Evolutionary conservation across 2,888 invertebrate genomes (phyloP).

Genomic region (Habrosyne pyritoides): DNA sequence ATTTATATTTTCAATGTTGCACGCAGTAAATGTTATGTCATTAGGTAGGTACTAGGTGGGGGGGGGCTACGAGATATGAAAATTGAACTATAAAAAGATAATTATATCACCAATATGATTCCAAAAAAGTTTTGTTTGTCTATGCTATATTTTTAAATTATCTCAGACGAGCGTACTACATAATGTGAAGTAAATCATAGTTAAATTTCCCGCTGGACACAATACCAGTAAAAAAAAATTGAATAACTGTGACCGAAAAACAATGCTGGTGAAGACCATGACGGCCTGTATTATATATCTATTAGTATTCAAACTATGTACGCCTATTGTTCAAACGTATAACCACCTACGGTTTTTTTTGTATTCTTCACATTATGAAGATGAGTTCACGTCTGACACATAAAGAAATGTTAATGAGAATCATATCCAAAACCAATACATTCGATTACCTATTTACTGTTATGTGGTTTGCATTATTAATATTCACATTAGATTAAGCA

Average conservation of each 20-base stretch:
- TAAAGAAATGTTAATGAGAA: slow-evolving; percentile 55
- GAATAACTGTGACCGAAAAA: slow-evolving; percentile 3
- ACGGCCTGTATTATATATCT: slow-evolving; percentile 38
- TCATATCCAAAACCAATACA: slow-evolving; percentile 37
- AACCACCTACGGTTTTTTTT: slow-evolving; percentile 61
- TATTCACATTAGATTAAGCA: slow-evolving; percentile 9
- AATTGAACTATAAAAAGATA: no score
- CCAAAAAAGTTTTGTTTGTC: no score
- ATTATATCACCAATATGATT: no score
- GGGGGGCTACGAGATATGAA: no score
- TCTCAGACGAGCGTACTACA: no score
- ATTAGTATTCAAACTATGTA: slow-evolving; percentile 69
- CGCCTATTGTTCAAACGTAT: slow-evolving; percentile 68
- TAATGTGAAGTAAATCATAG: no score
- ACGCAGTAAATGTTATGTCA: no score
- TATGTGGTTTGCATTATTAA: neutral
- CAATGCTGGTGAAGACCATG: slow-evolving; percentile 25
- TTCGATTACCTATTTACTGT: slow-evolving; percentile 11
- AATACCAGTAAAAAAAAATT: neutral
- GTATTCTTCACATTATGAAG: slow-evolving; percentile 58
- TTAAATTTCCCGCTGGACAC: neutral
- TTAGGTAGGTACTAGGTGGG: no score
- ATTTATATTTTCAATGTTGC: no score
- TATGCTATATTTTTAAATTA: no score
- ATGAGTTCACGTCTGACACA: slow-evolving; percentile 61